phyloP scores from a whole-genome alignment of 2,113 vertebrate genomes.

The Lepisosteus osseus region DNA sequence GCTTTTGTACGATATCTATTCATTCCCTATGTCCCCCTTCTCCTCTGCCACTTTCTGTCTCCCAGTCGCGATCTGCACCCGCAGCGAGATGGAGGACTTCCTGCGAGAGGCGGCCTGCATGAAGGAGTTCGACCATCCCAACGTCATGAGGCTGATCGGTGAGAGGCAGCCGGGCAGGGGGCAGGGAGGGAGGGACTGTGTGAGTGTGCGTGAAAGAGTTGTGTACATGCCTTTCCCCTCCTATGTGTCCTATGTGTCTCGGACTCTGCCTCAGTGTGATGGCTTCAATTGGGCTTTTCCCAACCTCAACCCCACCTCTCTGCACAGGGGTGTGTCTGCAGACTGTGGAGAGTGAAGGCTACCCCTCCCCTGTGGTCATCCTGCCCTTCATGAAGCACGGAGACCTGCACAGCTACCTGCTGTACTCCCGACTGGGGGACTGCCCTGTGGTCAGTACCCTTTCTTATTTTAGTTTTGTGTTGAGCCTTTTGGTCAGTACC shows the following conservation, averaged over 20 bases:
- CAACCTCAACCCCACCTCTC: background rate
- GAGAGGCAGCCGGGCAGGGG: constrained; percentile 22
- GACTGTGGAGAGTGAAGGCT: constrained; percentile 86
- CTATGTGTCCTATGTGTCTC: background rate
- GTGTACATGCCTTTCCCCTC: background rate
- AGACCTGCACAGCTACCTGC: constrained; percentile 89
- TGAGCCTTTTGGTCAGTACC: constrained; percentile 70
- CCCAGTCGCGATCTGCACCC: constrained; percentile 84
- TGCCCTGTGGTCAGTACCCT: constrained; percentile 72
- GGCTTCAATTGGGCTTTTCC: constrained; percentile 6
- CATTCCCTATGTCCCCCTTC: background rate
- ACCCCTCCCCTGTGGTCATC: constrained; percentile 85
- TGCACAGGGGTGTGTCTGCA: constrained; percentile 83
- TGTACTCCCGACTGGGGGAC: constrained; percentile 84
- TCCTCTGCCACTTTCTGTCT: constrained; percentile 6
- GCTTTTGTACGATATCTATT: background rate
- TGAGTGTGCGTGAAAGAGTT: background rate
- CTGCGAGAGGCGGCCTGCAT: constrained; percentile 87
- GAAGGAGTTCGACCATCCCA: constrained; percentile 91
- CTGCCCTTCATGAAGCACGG: constrained; percentile 90
- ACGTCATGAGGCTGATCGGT: constrained; percentile 89
- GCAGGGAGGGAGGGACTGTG: background rate
- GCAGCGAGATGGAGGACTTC: constrained; percentile 89
- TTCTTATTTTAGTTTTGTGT: no score
- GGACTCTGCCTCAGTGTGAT: background rate